Evolutionary conservation across 2,797 vertebrate species (phyloP), one percentile per base, ranked within the genome.

Genomic region (Eleutherodactylus coqui): DNA sequence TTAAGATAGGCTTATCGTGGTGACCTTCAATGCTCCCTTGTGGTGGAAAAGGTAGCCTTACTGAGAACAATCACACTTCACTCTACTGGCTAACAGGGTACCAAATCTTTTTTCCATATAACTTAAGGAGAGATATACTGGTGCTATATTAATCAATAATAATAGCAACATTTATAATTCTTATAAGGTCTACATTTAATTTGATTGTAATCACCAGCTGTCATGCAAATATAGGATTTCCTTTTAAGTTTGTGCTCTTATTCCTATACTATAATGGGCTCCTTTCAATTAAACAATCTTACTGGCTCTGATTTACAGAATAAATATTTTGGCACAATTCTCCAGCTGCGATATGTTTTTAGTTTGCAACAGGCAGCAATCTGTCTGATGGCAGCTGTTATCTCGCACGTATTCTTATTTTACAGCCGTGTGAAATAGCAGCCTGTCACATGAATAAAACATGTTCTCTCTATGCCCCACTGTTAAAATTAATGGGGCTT

Each of bases 391-490:
- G 89, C 91, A 94, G 93, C 92, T 93, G 92, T 64, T 91, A 41
- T 78, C 87, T 92, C 91, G 90, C 88, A 90, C 83, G 89, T 89
- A 92, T 85, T 87, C 91, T 80, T 91, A 90, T 91, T 92, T 91
- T 92, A 90, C 89, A 90, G 88, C 83, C 79, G 86, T 90, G 85
- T 92, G 90, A 91, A 92, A 91, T 32, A 92, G 85, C 86, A 92
- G 89, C 87, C 92, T 90, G 79, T 43, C 51, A 27, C 51, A 93
- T 92, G 91, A 94, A 93, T 93, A 91, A 95, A 93, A 91, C 88
- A 92, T 90, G 64, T 16, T 79, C 88, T 49, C 49, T 88, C 82
- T 87, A 87, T 86, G 70, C 84, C 85, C 87, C 72, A 2, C 58
- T 58, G 69, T 60, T 47, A 58, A 86, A 86, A 72, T 85, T 91